These are phyloP conservation scores for Elephas maximus DNA, from an alignment of 2,113 vertebrate genomes.

Conservation along the genomic window DNA sequence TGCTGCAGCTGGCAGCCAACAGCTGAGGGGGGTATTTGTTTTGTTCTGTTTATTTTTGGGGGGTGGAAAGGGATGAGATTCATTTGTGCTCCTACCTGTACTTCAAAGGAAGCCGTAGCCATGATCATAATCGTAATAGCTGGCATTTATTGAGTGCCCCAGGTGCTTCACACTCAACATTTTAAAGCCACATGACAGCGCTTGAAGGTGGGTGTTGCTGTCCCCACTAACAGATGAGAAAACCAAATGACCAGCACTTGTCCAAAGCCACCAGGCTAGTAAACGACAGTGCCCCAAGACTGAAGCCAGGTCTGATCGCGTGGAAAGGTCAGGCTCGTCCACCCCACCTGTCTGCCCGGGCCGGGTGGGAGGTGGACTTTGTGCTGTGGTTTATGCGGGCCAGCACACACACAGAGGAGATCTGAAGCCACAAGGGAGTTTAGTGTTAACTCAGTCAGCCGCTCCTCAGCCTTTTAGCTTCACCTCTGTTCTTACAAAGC, in stretches of 20 bases:
- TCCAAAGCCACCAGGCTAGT: neutral
- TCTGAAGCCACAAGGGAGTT: accelerated
- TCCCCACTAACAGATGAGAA: neutral
- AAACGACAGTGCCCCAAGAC: neutral
- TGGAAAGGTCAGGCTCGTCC: neutral
- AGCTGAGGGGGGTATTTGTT: accelerated
- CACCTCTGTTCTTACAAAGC: neutral
- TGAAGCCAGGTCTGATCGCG: neutral
- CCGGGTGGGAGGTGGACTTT: accelerated
- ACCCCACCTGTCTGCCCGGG: neutral
- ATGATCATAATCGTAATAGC: accelerated
- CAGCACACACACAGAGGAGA: accelerated
- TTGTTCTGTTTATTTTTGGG: neutral
- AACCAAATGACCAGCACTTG: neutral
- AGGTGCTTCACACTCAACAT: accelerated
- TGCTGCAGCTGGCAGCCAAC: accelerated
- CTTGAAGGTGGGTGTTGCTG: neutral
- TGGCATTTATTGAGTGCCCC: accelerated
- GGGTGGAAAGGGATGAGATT: neutral
- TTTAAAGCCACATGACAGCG: neutral
- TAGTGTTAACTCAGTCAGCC: accelerated
- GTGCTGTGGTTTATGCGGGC: accelerated
- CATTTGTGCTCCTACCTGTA: neutral
- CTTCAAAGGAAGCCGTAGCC: neutral
- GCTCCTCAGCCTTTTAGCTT: accelerated